Percentiles rank a stretch among this genome's conserved stretches.
Conservation (phyloP, 2,113 vertebrate species). For the Peucedramus taeniatus region DNA sequence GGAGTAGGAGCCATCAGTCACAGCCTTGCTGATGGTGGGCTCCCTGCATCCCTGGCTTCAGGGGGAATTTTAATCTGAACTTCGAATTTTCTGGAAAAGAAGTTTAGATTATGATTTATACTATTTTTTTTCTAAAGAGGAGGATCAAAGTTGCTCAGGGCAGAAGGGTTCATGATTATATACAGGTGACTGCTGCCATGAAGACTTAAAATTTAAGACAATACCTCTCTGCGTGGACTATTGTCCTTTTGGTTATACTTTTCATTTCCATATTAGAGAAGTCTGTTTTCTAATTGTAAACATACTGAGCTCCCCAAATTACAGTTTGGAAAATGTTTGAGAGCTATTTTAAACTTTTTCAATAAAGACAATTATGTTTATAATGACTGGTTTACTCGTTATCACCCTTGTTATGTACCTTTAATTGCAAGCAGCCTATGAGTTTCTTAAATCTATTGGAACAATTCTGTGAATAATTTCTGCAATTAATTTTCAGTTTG, state of each 20-base stretch:
- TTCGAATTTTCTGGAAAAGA: neutral
- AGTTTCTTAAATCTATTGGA: neutral
- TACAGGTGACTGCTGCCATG: neutral
- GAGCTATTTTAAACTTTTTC: neutral
- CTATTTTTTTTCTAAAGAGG: neutral
- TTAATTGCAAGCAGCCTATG: neutral
- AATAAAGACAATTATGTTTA: neutral
- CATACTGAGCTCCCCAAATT: neutral
- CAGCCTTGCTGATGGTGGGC: neutral
- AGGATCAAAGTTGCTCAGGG: fast-evolving
- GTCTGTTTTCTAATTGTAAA: neutral
- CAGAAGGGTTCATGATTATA: neutral
- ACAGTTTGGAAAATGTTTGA: neutral
- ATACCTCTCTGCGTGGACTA: neutral
- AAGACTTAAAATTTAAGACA: neutral
- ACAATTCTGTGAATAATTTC: neutral
- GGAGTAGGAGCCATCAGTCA: neutral
- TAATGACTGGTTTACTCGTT: neutral
- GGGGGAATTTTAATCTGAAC: neutral
- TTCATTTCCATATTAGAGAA: neutral
- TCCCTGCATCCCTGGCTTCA: neutral
- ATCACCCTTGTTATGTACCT: neutral
- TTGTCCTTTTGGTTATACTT: neutral
- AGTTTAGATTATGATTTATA: no score
- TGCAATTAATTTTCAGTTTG: neutral